Percentiles rank a stretch among this genome's conserved stretches.
Conservation (phyloP, 2,888 invertebrate genomes). For the Eupeodes latifasciatus region DNA sequence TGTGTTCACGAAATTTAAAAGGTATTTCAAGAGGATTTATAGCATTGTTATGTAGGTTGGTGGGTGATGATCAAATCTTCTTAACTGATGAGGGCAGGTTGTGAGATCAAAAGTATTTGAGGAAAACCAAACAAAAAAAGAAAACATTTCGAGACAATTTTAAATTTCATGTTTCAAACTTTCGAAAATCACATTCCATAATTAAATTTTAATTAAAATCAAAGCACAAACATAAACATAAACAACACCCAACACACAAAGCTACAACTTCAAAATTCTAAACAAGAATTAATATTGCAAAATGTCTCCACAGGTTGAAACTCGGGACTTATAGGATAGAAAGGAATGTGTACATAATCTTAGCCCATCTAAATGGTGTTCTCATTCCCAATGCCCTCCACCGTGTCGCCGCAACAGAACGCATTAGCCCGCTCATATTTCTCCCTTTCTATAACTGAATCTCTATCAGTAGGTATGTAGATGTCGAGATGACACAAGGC, state of each 20-base stretch:
- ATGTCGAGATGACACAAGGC: not conserved
- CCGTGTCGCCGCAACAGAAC: no score
- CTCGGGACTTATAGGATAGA: not conserved
- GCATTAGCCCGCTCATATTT: no score
- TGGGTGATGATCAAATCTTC: not conserved
- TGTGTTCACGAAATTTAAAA: not conserved
- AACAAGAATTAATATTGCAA: conserved; percentile 33
- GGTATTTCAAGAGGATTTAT: conserved; percentile 36
- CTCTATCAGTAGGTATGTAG: not conserved
- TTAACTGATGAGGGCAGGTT: not conserved
- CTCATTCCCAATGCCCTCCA: not conserved
- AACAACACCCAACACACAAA: not conserved
- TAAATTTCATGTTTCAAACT: not conserved
- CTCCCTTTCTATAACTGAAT: not conserved
- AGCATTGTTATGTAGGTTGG: not conserved
- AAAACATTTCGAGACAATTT: not conserved
- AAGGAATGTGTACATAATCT: conserved; percentile 26
- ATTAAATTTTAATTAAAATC: conserved; percentile 27
- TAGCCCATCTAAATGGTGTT: not conserved
- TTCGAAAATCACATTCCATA: conserved; percentile 10
- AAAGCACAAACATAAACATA: not conserved
- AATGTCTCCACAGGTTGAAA: not conserved
- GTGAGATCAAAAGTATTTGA: not conserved
- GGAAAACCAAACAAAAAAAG: not conserved
- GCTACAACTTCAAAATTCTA: conserved; percentile 19